A percentile compares a stretch with the other conserved stretches of the same genome.
Conservation (phyloP, 2,888 invertebrate species). For the Dascillus cervinus region DNA sequence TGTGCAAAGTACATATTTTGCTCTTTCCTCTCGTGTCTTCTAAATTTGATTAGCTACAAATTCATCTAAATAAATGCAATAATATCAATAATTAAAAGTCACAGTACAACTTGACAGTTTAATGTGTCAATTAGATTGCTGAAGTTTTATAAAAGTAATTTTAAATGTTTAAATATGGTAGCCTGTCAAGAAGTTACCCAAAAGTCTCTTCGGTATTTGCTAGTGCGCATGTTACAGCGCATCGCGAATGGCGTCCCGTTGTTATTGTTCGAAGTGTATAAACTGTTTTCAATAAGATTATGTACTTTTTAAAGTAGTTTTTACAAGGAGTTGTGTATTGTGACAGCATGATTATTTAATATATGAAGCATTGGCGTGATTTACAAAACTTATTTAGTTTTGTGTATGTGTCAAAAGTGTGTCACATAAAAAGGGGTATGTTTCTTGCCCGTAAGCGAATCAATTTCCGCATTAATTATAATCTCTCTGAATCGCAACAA, state of each 20-base stretch:
- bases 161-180: too few species aligned
- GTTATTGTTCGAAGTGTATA: constrained; percentile 95
- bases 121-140: too few species aligned
- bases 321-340: constrained; percentile 49
- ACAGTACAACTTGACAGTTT: too few species aligned
- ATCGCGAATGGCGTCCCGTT: constrained; percentile 98
- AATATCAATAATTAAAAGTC: too few species aligned
- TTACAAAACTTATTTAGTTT: constrained; percentile 28
- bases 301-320: constrained; percentile 57
- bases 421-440: constrained; percentile 68
- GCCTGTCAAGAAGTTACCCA: too few species aligned
- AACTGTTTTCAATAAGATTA: constrained; percentile 63
- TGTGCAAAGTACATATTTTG: too few species aligned
- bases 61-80: too few species aligned
- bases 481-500: constrained; percentile 2
- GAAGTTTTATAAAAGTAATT: too few species aligned
- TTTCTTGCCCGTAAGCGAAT: constrained; percentile 44
- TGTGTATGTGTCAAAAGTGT: constrained; percentile 55
- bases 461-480: constrained; percentile 31
- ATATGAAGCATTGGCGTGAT: constrained; percentile 47
- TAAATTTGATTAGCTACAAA: too few species aligned
- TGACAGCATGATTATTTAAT: constrained; percentile 46
- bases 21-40: too few species aligned
- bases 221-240: too few species aligned
- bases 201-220: too few species aligned